A percentile compares a stretch with the other conserved stretches of the same genome.
Evolutionary conservation across 2,888 invertebrate species (phyloP).

Genomic region (Shargacucullia verbasci): DNA sequence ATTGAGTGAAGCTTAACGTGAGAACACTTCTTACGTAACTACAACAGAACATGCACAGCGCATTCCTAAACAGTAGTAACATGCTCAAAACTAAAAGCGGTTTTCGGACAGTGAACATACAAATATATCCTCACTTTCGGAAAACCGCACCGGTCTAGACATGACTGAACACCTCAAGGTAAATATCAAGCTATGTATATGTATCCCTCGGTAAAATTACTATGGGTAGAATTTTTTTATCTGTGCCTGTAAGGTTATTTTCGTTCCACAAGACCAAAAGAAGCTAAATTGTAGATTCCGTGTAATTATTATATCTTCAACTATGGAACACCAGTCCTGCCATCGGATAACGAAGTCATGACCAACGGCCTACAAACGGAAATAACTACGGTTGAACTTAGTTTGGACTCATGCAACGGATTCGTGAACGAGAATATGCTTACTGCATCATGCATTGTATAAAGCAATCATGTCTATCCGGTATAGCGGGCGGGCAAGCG

Average conservation of each 20-base stretch:
- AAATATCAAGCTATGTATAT: background rate
- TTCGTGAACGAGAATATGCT: constrained; percentile 11
- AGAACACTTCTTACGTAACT: constrained; percentile 56
- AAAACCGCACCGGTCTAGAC: constrained; percentile 50
- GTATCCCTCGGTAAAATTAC: background rate
- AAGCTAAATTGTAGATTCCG: constrained; percentile 13
- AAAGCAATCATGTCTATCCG: constrained; percentile 44
- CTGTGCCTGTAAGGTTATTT: constrained; percentile 7
- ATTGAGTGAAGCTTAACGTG: constrained; percentile 59
- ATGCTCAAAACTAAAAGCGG: constrained; percentile 45
- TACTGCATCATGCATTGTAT: constrained; percentile 25
- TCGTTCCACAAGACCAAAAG: constrained; percentile 18
- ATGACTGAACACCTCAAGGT: constrained; percentile 30
- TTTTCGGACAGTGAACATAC: constrained; percentile 49
- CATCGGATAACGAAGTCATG: no score
- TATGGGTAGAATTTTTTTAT: no score
- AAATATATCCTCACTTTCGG: constrained; percentile 56
- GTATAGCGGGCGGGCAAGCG: constrained; percentile 49
- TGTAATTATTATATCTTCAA: no score
- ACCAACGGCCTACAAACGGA: background rate
- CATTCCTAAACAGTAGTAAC: constrained; percentile 42
- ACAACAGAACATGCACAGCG: constrained; percentile 55
- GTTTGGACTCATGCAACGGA: constrained; percentile 2
- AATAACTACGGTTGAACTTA: constrained; percentile 12
- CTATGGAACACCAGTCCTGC: no score